phyloP scores from a whole-genome alignment of 2,888 invertebrate species.

The Villa cingulata region DNA sequence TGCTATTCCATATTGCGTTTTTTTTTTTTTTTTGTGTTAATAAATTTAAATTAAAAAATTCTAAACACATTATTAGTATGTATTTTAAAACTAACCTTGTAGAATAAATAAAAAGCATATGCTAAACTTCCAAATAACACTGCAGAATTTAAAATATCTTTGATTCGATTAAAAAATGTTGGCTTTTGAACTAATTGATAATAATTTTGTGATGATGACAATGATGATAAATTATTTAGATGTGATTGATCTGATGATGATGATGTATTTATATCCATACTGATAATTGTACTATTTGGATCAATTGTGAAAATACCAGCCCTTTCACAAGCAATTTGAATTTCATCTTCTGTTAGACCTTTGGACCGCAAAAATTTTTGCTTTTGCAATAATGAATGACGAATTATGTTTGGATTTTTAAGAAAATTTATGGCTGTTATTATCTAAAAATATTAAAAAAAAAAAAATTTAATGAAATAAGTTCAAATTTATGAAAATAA shows the following conservation, averaged over 20 bases:
- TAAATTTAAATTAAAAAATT: no score
- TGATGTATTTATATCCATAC: constrained; percentile 24
- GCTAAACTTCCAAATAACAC: constrained; percentile 63
- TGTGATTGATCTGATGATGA: neutral
- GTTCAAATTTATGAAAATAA: neutral
- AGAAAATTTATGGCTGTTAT: constrained; percentile 75
- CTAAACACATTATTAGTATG: no score
- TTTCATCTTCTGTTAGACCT: constrained; percentile 62
- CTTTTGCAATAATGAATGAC: constrained; percentile 62
- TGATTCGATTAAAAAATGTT: constrained; percentile 41
- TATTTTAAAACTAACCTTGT: constrained; percentile 63
- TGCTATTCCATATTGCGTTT: no score
- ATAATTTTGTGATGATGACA: constrained; percentile 16
- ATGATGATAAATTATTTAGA: constrained; percentile 11
- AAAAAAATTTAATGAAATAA: neutral
- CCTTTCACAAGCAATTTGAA: constrained; percentile 57
- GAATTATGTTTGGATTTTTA: constrained; percentile 68
- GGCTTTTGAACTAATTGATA: constrained; percentile 18
- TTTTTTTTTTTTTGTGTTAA: no score
- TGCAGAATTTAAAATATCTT: constrained; percentile 56
- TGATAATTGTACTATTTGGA: constrained; percentile 29
- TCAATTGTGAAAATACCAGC: constrained; percentile 37
- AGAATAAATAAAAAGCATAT: constrained; percentile 67
- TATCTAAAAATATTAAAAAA: neutral
- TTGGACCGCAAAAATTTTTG: constrained; percentile 64